Percentiles rank a stretch among this genome's conserved stretches.
Evolutionary conservation across 2,797 vertebrate genomes (phyloP).

Genomic region (Stomatorhinus walkeri): DNA sequence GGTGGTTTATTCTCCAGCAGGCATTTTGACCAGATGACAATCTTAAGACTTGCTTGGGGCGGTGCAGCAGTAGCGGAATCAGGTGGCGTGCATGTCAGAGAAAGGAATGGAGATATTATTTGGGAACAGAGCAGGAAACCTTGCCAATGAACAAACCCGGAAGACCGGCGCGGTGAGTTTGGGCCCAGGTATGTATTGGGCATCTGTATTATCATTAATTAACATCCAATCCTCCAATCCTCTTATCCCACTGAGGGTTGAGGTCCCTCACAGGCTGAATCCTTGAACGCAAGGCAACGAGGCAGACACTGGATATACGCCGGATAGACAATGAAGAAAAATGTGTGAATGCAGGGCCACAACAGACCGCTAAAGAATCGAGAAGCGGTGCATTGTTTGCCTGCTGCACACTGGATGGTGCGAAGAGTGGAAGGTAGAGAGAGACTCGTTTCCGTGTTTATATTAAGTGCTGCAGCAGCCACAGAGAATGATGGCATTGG

Average conservation of each 20-base stretch:
- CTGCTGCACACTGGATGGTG: background rate
- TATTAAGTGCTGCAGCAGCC: background rate
- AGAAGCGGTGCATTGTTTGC: background rate
- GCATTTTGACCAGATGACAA: background rate
- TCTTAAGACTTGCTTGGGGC: background rate
- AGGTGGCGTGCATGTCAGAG: background rate
- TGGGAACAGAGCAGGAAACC: background rate
- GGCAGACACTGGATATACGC: background rate
- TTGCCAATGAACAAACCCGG: background rate
- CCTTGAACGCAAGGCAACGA: background rate
- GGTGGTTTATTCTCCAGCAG: background rate
- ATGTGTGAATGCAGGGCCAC: background rate
- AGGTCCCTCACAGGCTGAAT: background rate
- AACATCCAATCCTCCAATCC: background rate
- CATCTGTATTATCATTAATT: background rate
- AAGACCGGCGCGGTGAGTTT: background rate
- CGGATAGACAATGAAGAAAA: background rate
- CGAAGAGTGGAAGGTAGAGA: background rate
- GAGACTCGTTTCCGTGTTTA: background rate
- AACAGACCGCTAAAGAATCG: background rate
- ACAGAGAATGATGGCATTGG: background rate
- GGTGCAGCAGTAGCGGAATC: background rate
- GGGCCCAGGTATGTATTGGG: background rate
- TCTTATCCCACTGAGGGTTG: background rate
- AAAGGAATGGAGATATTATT: background rate